Conservation (phyloP, 2,797 vertebrate species). For the Martes flavigula region DNA sequence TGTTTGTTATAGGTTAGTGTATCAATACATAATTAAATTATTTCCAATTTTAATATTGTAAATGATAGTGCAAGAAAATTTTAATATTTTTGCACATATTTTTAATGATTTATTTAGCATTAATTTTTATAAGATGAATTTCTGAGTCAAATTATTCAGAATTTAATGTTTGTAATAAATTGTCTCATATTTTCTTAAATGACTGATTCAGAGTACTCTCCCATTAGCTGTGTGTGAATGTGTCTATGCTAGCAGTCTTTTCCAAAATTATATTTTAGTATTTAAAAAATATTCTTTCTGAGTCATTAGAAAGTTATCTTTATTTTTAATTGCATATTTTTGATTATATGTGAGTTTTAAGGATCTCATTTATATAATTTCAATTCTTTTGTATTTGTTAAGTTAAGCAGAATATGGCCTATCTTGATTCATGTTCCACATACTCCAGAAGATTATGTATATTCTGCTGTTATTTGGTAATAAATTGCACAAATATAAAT, state of each 20-base stretch:
- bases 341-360: neutral
- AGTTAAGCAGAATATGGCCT: neutral
- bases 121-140: neutral
- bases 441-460: neutral
- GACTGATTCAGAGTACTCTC: neutral
- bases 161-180: conserved; percentile 2
- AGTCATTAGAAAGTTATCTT: neutral
- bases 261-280: conserved; percentile 13
- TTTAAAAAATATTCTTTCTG: neutral
- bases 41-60: neutral
- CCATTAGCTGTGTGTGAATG: neutral
- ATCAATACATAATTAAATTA: neutral
- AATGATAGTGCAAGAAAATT: neutral
- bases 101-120: neutral
- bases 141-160: conserved; percentile 1
- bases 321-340: neutral
- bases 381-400: neutral
- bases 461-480: neutral
- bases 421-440: neutral
- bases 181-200: neutral
- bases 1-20: neutral
- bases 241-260: neutral
- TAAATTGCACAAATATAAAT: neutral
- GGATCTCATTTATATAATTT: neutral
- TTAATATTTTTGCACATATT: neutral